Conservation (phyloP, 2,888 invertebrate species). For the Cordylochernes scorpioides region DNA sequence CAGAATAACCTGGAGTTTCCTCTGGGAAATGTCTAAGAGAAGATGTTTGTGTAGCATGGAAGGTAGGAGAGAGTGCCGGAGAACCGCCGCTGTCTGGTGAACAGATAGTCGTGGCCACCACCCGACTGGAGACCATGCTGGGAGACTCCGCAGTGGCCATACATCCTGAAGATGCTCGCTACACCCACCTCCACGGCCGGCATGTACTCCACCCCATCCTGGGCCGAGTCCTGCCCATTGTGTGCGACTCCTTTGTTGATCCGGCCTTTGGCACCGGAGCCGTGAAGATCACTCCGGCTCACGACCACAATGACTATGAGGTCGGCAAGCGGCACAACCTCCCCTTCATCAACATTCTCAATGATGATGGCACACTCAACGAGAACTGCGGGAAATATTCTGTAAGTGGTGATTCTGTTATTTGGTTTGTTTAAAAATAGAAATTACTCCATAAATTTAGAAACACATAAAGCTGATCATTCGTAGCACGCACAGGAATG, state of each 20-base stretch:
- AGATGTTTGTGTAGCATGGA: constrained; percentile 9
- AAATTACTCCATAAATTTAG: too few species aligned
- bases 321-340: constrained; percentile 66
- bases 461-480: too few species aligned
- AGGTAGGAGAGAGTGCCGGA: constrained; percentile 3
- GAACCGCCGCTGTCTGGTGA: constrained; percentile 34
- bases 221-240: constrained; percentile 50
- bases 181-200: constrained; percentile 52
- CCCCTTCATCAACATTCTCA: constrained; percentile 60
- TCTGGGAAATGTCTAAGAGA: background rate
- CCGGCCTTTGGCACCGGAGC: constrained; percentile 87
- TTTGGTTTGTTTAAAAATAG: background rate
- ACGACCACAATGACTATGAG: constrained; percentile 89
- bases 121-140: constrained; percentile 91
- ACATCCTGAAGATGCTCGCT: constrained; percentile 68
- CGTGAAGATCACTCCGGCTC: constrained; percentile 94
- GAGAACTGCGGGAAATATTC: constrained; percentile 49
- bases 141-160: constrained; percentile 94
- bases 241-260: constrained; percentile 81
- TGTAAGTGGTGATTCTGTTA: constrained; percentile 24
- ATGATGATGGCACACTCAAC: constrained; percentile 61
- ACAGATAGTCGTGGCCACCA: constrained; percentile 78
- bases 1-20: too few species aligned
- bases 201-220: constrained; percentile 63
- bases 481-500: too few species aligned